Evolutionary conservation across 2,797 vertebrate species (phyloP).

Genomic region (Salarias fasciatus): DNA sequence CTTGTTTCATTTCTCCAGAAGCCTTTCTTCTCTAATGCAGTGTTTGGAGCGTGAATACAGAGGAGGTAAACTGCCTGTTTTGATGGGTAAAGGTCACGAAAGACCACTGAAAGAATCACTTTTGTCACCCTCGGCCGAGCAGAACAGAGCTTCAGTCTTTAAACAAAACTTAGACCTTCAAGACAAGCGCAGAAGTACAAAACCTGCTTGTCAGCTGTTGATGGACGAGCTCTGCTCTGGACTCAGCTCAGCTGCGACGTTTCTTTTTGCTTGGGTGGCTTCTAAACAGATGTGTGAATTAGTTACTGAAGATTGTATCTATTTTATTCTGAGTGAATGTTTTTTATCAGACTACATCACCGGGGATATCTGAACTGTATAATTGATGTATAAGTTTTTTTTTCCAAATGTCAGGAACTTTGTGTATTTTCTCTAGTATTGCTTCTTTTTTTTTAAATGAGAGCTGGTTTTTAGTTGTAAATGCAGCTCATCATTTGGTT

Average conservation of each 20-base stretch:
- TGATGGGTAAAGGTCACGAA: conserved; percentile 14
- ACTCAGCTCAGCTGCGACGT: conserved; percentile 3
- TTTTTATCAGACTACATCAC: background rate
- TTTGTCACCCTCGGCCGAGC: conserved; percentile 2
- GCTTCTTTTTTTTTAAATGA: conserved; percentile 54
- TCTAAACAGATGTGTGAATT: background rate
- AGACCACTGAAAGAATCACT: conserved; percentile 12
- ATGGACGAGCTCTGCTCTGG: background rate
- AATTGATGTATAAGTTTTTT: too few species aligned
- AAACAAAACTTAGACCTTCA: background rate
- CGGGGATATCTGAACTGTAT: background rate
- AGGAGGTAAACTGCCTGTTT: conserved; percentile 9
- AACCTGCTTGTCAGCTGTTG: background rate
- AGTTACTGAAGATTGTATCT: conserved; percentile 4
- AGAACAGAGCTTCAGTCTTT: conserved; percentile 2
- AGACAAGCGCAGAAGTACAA: background rate
- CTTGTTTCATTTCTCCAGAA: conserved; percentile 5
- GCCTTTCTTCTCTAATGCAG: conserved; percentile 47
- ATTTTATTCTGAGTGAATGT: background rate
- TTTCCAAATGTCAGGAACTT: background rate
- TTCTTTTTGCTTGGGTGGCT: background rate
- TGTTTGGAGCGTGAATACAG: conserved; percentile 42
- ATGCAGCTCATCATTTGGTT: conserved; percentile 78
- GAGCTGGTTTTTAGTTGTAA: conserved; percentile 82
- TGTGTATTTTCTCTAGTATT: conserved; percentile 20